Evolutionary conservation across 1,140 invertebrate genomes (phyloP).

Genomic region (Doryteuthis pealeii): DNA sequence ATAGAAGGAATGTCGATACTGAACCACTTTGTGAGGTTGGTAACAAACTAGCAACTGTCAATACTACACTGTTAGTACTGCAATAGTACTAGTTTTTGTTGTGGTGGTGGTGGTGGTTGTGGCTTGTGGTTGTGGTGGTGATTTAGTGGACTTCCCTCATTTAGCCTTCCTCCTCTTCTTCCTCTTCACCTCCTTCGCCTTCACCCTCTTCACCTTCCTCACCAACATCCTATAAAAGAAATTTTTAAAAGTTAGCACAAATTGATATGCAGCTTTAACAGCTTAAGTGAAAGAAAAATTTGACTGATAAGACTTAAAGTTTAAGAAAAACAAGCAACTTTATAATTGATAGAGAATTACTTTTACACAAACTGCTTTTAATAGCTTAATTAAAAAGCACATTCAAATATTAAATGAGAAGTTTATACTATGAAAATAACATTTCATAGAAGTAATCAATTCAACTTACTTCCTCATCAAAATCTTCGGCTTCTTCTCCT

Average conservation of each 20-base stretch:
- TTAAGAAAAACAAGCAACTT: too few species aligned
- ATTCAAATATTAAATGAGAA: too few species aligned
- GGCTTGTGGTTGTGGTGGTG: too few species aligned
- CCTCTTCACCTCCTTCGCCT: conserved; percentile 46
- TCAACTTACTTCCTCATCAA: conserved; percentile 11
- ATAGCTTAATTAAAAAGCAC: too few species aligned
- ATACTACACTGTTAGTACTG: conserved; percentile 14
- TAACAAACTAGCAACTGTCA: conserved; percentile 13
- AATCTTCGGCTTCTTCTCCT: conserved; percentile 52
- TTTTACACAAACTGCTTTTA: too few species aligned
- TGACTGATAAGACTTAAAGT: too few species aligned
- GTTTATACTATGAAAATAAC: too few species aligned
- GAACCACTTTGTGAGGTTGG: conserved; percentile 14
- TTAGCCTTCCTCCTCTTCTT: conserved; percentile 51
- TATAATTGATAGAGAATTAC: too few species aligned
- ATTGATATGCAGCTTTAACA: too few species aligned
- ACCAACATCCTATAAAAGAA: conserved; percentile 13
- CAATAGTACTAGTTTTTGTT: not conserved
- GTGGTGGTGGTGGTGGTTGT: not conserved
- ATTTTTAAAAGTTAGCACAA: too few species aligned
- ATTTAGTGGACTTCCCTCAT: not conserved
- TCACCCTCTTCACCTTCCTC: conserved; percentile 43
- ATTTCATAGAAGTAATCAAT: too few species aligned
- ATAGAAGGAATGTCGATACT: conserved; percentile 12
- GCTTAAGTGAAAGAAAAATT: too few species aligned